phyloP scores from a whole-genome alignment of 2,113 vertebrate species.

The Ctenomys sociabilis region DNA sequence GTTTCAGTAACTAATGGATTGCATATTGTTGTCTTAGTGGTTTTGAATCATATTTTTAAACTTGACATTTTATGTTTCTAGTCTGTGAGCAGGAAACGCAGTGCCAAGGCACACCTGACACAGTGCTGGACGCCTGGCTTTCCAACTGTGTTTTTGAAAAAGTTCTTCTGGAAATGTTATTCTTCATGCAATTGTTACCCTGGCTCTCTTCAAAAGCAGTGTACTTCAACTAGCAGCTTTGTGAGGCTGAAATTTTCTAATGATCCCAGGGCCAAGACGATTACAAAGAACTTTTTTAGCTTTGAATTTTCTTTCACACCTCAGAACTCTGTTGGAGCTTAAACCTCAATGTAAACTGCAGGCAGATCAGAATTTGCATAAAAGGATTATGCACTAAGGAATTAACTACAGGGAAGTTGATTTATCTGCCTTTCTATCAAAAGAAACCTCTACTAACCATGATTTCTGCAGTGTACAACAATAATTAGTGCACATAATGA shows the following conservation, averaged over 20 bases:
- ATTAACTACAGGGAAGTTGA: constrained; percentile 57
- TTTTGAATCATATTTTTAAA: constrained; percentile 15
- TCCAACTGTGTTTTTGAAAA: constrained; percentile 13
- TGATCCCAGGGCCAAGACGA: constrained; percentile 42
- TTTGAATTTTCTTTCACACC: constrained; percentile 52
- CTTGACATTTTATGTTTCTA: not conserved
- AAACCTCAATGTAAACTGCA: constrained; percentile 48
- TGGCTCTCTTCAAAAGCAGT: not conserved
- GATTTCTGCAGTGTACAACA: constrained; percentile 39
- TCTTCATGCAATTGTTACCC: not conserved
- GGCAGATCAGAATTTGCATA: constrained; percentile 47
- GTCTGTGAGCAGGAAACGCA: not conserved
- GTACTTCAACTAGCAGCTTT: constrained; percentile 4
- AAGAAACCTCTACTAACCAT: constrained; percentile 49
- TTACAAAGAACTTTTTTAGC: constrained; percentile 43
- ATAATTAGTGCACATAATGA: constrained; percentile 67
- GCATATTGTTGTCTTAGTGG: too few species aligned
- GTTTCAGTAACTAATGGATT: too few species aligned
- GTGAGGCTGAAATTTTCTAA: constrained; percentile 31
- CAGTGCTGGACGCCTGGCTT: not conserved
- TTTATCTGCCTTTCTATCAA: constrained; percentile 63
- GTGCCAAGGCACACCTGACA: constrained; percentile 27
- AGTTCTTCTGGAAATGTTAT: not conserved
- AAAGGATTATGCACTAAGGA: constrained; percentile 59
- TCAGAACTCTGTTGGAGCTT: constrained; percentile 56